phyloP scores from a whole-genome alignment of 2,113 vertebrate genomes.

The Jaculus jaculus region DNA sequence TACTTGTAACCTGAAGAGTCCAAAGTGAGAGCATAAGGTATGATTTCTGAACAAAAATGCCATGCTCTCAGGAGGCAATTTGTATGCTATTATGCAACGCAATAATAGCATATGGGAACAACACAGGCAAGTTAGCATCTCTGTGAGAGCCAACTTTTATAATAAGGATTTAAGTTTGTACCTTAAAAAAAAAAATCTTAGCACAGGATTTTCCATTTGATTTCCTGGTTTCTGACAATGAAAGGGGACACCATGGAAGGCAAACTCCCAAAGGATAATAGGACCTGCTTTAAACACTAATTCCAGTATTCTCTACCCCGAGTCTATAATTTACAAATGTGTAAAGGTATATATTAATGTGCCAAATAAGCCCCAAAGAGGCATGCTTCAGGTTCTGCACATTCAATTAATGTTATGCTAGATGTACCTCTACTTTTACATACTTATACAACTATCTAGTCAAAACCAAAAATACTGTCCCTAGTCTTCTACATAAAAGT shows the following conservation, averaged over 20 bases:
- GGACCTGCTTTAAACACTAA: conserved; percentile 59
- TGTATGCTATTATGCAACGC: conserved; percentile 11
- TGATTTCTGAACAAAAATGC: conserved; percentile 51
- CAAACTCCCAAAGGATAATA: conserved; percentile 60
- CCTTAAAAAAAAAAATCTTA: conserved; percentile 63
- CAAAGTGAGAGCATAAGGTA: conserved; percentile 4
- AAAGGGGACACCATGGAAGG: conserved; percentile 61
- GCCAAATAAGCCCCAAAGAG: conserved; percentile 62
- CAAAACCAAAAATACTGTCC: conserved; percentile 68
- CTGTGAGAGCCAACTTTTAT: conserved; percentile 45
- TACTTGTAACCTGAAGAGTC: conserved; percentile 32
- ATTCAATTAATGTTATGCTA: conserved; percentile 25
- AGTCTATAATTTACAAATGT: conserved; percentile 73
- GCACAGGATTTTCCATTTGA: conserved; percentile 59
- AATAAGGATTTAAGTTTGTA: conserved; percentile 41
- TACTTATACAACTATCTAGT: conserved; percentile 66
- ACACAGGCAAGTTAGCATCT: neutral
- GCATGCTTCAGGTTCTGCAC: conserved; percentile 43
- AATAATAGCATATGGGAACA: conserved; percentile 26
- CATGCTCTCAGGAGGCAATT: conserved; percentile 29
- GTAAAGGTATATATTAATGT: conserved; percentile 70
- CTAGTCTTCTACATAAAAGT: conserved; percentile 38
- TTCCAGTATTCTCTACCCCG: conserved; percentile 57
- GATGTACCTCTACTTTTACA: conserved; percentile 29
- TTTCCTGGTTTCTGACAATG: conserved; percentile 64